Conservation (phyloP, 2,113 vertebrate genomes). For the Lepisosteus osseus region DNA sequence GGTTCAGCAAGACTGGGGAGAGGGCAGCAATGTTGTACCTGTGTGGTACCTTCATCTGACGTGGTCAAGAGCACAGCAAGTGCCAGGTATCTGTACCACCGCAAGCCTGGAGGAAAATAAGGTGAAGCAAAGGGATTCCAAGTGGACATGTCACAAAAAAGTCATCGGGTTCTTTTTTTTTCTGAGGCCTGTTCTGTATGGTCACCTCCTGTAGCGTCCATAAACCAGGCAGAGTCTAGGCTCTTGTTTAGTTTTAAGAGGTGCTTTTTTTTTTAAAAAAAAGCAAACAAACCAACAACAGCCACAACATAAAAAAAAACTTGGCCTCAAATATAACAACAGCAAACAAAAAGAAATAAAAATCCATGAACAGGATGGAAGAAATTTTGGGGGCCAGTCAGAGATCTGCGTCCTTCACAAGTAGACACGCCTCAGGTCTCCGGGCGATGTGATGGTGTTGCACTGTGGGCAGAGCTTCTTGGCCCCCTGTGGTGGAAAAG, state of each 20-base stretch:
- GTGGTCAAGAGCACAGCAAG: slow-evolving; percentile 1
- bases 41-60: neutral
- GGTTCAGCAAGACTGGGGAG: neutral
- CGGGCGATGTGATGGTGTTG: slow-evolving; percentile 97
- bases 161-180: slow-evolving; percentile 3
- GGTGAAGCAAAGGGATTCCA: neutral
- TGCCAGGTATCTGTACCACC: slow-evolving; percentile 10
- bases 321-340: slow-evolving; percentile 23
- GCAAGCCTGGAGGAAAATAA: neutral
- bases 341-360: slow-evolving; percentile 9
- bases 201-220: slow-evolving; percentile 5
- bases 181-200: neutral
- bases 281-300: neutral
- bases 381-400: slow-evolving; percentile 2
- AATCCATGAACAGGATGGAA: slow-evolving; percentile 6
- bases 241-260: slow-evolving; percentile 41
- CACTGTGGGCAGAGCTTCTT: slow-evolving; percentile 99
- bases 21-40: neutral
- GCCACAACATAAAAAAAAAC: slow-evolving; percentile 13
- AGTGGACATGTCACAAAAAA: slow-evolving; percentile 3
- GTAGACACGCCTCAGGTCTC: slow-evolving; percentile 96
- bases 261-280: slow-evolving; percentile 21
- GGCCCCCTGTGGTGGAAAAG: slow-evolving; percentile 77
- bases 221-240: slow-evolving; percentile 41
- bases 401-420: slow-evolving; percentile 74